phyloP scores from a whole-genome alignment of 2,797 vertebrate species.

The Danio albolineatus region DNA sequence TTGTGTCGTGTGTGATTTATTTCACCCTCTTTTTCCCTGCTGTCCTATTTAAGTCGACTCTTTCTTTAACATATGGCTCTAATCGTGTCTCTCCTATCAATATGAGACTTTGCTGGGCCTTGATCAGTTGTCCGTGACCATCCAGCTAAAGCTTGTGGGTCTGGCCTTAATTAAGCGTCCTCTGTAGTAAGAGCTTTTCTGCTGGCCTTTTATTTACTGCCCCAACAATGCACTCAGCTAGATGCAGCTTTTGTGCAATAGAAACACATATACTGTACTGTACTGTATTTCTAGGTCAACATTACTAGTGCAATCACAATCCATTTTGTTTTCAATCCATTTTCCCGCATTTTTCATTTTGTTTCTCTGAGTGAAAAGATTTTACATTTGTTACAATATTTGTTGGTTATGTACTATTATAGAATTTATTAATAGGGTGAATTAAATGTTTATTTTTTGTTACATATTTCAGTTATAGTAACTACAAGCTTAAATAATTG shows the following conservation, averaged over 20 bases:
- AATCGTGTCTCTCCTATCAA: background rate
- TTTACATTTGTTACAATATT: too few species aligned
- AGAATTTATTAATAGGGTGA: background rate
- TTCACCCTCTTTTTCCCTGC: constrained; percentile 1
- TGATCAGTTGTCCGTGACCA: background rate
- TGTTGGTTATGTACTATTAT: background rate
- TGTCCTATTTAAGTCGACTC: background rate
- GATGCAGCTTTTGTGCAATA: background rate
- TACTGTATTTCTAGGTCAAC: background rate
- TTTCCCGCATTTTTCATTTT: background rate
- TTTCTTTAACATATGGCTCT: background rate
- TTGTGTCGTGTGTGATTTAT: background rate
- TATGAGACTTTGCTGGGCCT: background rate
- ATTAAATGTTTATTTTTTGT: background rate
- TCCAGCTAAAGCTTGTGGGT: background rate
- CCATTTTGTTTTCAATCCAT: background rate
- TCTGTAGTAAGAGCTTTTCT: background rate
- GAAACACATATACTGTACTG: background rate
- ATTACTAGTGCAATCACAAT: background rate
- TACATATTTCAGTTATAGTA: background rate
- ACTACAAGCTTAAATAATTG: background rate
- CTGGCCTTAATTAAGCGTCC: constrained; percentile 6
- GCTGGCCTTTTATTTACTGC: background rate
- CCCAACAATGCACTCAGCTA: background rate
- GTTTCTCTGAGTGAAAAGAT: background rate